These are phyloP conservation scores for Lithophane ornitopus DNA, from an alignment of 2,888 invertebrate species.

Conservation along the genomic window DNA sequence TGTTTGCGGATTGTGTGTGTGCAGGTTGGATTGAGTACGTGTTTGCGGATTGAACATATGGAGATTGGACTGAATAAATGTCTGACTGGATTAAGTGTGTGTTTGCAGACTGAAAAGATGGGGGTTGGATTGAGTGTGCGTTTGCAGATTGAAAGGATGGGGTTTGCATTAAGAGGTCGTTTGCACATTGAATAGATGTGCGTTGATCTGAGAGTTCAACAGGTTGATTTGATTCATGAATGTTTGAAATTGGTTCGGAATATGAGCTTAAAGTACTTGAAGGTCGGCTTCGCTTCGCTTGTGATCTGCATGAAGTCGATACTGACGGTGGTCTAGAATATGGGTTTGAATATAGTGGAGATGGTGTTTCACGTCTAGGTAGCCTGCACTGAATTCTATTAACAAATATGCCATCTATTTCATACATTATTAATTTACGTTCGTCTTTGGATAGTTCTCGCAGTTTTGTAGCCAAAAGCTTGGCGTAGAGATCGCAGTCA, in stretches of 20 bases:
- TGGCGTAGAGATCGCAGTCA: slow-evolving; percentile 67
- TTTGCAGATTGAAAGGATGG: slow-evolving; percentile 44
- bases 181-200: slow-evolving; percentile 47
- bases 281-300: slow-evolving; percentile 49
- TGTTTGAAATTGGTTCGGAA: slow-evolving; percentile 54
- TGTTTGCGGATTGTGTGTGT: slow-evolving; percentile 12
- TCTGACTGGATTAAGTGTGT: slow-evolving; percentile 27
- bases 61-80: slow-evolving; percentile 33
- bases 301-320: slow-evolving; percentile 49
- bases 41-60: slow-evolving; percentile 44
- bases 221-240: slow-evolving; percentile 55
- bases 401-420: slow-evolving; percentile 60
- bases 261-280: slow-evolving; percentile 55
- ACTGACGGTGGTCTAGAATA: slow-evolving; percentile 37
- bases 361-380: slow-evolving; percentile 25
- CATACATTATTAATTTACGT: slow-evolving; percentile 56
- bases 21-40: slow-evolving; percentile 23
- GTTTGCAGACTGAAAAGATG: slow-evolving; percentile 32
- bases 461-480: slow-evolving; percentile 65
- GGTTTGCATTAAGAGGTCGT: slow-evolving; percentile 47
- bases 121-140: slow-evolving; percentile 40
- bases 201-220: slow-evolving; percentile 52
- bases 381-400: slow-evolving; percentile 43
- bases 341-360: slow-evolving; percentile 32
- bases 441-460: slow-evolving; percentile 55